Evolutionary conservation across 1,140 invertebrate species (phyloP), one percentile per base, ranked within the genome.

Genomic region (Drosophila nigrodunni): DNA sequence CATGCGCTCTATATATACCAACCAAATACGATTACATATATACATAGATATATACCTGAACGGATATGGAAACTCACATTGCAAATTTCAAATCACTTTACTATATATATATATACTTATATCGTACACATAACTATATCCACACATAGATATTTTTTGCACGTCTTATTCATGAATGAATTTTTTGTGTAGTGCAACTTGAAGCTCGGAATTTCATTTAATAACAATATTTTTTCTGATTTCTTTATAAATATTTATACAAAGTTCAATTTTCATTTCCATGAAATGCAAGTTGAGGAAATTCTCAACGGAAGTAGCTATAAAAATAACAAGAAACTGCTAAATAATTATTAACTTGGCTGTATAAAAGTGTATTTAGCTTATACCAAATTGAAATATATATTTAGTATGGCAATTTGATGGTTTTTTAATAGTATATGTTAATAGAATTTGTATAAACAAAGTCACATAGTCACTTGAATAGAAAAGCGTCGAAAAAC

Each of bases 61-160:
- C 77, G 83, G 80, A 89, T 89, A 85, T 88, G 83, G 62, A 80
- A 83, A 80, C 85, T 89, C 80, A 65, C 62, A 87, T 87, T 87
- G 72, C 82, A 82, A 81, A 87, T 87, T 74, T 62, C 62, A 79
- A 87, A 88, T 87, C 80, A 77, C 78, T 78, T 62, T 21, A 15
- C 43, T 70, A 46, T 54, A 15, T 18, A n/a, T n/a, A 55, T 55
- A 46, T 18, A 59, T 50, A 55, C 18, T 21, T 62, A n/a, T 47
- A 21, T 44, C 7, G 52, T 59, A 15, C 67, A 54, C 49, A 72
- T 55, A 25, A 46, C 10, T 60, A n/a, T 57, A 41, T 6, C 7
- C 13, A 35, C 10, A 18, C 18, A 30, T 30, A 39, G n/a, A 37
- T 47, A 60, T 61, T 5, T 30, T 68, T 68, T 75, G 61, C 71